phyloP scores from a whole-genome alignment of 2,888 invertebrate species.

The Diaprepes abbreviatus region DNA sequence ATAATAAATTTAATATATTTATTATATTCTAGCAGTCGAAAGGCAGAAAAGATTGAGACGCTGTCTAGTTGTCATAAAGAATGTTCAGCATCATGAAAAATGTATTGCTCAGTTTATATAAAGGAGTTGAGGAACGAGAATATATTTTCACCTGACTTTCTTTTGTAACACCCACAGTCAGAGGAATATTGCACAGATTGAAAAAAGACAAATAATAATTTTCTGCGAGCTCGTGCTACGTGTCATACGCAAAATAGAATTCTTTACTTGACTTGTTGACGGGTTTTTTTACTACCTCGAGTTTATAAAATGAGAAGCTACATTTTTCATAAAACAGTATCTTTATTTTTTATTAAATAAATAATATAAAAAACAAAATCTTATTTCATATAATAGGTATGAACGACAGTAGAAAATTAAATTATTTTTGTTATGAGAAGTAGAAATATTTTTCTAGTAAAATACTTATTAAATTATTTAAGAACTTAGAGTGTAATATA shows the following conservation, averaged over 20 bases:
- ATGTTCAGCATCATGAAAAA: conserved; percentile 20
- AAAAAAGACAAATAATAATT: conserved; percentile 17
- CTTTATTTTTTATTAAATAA: no score
- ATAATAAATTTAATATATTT: no score
- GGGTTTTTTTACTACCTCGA: no score
- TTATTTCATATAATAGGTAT: no score
- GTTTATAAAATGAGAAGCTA: no score
- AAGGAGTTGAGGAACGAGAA: conserved; percentile 21
- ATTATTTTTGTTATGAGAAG: no score
- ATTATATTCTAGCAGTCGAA: neutral
- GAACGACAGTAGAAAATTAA: no score
- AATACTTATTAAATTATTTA: no score
- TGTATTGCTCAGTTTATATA: conserved; percentile 23
- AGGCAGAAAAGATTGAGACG: conserved; percentile 4
- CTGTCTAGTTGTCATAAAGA: conserved; percentile 13
- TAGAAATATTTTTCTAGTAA: no score
- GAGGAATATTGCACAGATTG: conserved; percentile 16
- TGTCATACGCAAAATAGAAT: conserved; percentile 22
- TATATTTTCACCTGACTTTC: conserved; percentile 8
- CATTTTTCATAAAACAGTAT: no score
- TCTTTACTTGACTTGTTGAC: neutral
- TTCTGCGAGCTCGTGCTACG: neutral
- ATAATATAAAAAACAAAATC: no score
- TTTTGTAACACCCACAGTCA: neutral
- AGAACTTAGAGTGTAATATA: no score